Base-by-base conservation (phyloP, 1,140 invertebrate species). In the Leptopilina boulardi region DNA sequence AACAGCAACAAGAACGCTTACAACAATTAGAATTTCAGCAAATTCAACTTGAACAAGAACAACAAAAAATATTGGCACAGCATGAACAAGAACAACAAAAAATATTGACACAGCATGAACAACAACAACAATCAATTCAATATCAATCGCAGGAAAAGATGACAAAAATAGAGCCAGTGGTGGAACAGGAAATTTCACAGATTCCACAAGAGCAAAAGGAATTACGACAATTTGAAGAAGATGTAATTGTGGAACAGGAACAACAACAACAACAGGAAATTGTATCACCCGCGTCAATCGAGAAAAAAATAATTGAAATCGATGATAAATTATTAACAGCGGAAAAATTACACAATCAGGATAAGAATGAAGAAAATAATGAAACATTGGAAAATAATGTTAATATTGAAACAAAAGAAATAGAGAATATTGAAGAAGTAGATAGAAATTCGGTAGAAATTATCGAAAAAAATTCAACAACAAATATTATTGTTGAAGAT, bases 1-100 rank as follows among this genome's bases (percentile, higher is more conserved):
- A 76, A 4, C 42, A 59, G 0, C 74, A 76, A 30, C 80, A 79
- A 42, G 71, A 81, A 47, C 77, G 77, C 8, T 2, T 70, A 6
- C 26, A 77, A 3, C 73, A 79, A 30, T 51, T 71, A 70, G 44
- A 71, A 21, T 41, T 70, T 5, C 51, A 76, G 6, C 34, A 74
- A n/a, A 9, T 42, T n/a, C 8, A 42, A 66, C 15, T 42, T 10
- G 13, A 75, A 44, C 41, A 77, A 51, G 34, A 72, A 11, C 51
- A 74, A 34, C 18, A 70, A 15, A 6, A 59, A 21, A n/a, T 26
- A 13, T 9, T 0, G 56, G 21, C 3, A 23, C 8, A 59, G 0
- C 42, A 38, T 23, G 72, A 75, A 18, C 47, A 77, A 51, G 34
- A 72, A 11, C 51, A 74, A 34, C 18, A 70, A 15, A 6, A 59